Evolutionary conservation across 2,888 invertebrate species (phyloP), one percentile per base, ranked within the genome.

Genomic region (Standfussiana lucernea): DNA sequence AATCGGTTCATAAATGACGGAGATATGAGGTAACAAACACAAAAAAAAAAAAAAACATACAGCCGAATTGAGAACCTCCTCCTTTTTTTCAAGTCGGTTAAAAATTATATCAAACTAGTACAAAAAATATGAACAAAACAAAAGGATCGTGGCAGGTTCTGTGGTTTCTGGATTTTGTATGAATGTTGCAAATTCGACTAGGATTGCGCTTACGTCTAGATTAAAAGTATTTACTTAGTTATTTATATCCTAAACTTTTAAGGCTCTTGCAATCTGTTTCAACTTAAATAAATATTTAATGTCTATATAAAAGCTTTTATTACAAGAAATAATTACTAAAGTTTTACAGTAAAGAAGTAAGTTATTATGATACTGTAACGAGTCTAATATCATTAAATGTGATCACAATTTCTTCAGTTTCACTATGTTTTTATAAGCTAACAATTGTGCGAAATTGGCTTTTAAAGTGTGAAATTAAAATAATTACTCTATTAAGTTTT

Each of bases 371-470:
- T 70, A 76, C 15, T 72, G 28, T 45, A 72, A 59, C 66, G 28
- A 70, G 40, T 21, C n/a, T 66, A 59, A 47, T 83, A 28, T 47
- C 59, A 81, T 61, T 47, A 56, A 75, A 72, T 83, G 42, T 73
- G 45, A 73, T 70, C 37, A 50, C 40, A 50, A 28, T 68, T 53
- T 61, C 50, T 73, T 66, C n/a, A 66, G n/a, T 75, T 53, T 47
- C n/a, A 28, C 13, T 24, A 35, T 69, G n/a, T 75, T 79, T 67
- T 72, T 79, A 83, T 65, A 69, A 61, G 40, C 42, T 64, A 69
- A 68, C 53, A 82, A 82, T 75, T 79, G 53, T 13, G 45, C 56
- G n/a, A 66, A 83, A 83, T 75, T 83, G 28, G 75, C 56, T 82
- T 75, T 72, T 56, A 61, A 75, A 79, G 35, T 50, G 68, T 42